Evolutionary conservation across 2,888 invertebrate genomes (phyloP), one percentile per base, ranked within the genome.

Genomic region (Graphium colonna): DNA sequence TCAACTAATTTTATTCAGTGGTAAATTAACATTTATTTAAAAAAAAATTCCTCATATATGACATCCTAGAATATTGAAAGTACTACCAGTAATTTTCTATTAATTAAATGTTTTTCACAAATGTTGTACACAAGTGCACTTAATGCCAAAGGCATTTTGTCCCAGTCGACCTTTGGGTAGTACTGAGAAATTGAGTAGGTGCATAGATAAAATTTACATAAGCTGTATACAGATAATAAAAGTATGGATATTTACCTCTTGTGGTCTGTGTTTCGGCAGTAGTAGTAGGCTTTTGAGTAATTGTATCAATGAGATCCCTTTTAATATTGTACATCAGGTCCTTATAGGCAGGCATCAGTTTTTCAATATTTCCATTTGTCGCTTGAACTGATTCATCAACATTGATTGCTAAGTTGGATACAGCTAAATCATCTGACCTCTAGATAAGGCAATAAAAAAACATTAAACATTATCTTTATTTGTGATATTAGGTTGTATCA

Each of bases 251-350:
- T 71, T 64, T 69, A 83, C 82, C 69, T 52, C 73, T 66, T 17
- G 64, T 46, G 21, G 90, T 90, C 59, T 88, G 82, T 28, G 92
- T 92, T 63, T 91, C 91, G 0, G 84, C 81, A 9, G 87, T 77
- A 16, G 63, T 72, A 17, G 85, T 90, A 7, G 81, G 63, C 12
- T 75, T 80, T 9, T 78, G 77, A 0, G 86, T 83, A 33, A 94
- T 89, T 42, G 92, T 91, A n/a, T 93, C 92, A 46, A 95, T 85
- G 0, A 96, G 80, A 60, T 95, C 93, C 49, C 90, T 91, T 65
- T 91, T 92, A 42, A 94, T 82, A 48, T 89, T 90, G 54, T 92
- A 91, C 59, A 93, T 88, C 1, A 95, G 75, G 17, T 91, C 90
- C 52, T 91, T 90, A 65, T 93, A 87, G n/a, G 81, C 89, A 1